These are phyloP conservation scores for Paralinhomoeus sp. DNA, from an alignment of 2,888 invertebrate genomes.

Conservation along the genomic window DNA sequence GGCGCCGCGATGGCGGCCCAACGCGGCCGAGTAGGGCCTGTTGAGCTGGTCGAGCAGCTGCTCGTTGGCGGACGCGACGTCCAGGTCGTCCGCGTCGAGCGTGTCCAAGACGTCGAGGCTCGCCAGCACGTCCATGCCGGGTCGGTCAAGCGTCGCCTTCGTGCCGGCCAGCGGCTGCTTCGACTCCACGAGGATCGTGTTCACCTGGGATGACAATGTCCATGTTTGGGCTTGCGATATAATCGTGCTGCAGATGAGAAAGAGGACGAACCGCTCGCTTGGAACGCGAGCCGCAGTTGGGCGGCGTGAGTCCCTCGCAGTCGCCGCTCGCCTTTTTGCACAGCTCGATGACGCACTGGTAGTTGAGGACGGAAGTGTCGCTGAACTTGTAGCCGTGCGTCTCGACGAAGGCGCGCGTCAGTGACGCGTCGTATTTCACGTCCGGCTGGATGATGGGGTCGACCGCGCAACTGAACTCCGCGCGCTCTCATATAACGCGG, in stretches of 20 bases:
- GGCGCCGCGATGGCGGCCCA: too few species aligned
- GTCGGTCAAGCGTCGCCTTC: neutral
- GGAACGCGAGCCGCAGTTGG: conserved; percentile 10
- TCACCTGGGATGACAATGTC: too few species aligned
- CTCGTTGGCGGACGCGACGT: too few species aligned
- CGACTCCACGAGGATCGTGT: too few species aligned
- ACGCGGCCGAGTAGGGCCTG: too few species aligned
- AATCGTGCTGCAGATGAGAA: too few species aligned
- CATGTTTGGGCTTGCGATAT: too few species aligned
- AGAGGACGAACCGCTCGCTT: too few species aligned
- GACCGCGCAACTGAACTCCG: conserved; percentile 10
- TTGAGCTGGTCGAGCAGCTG: too few species aligned
- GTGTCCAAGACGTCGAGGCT: conserved; percentile 9
- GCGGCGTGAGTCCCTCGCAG: conserved; percentile 16
- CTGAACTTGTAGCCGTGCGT: conserved; percentile 22
- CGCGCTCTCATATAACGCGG: too few species aligned
- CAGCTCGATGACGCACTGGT: conserved; percentile 18
- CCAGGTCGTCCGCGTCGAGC: conserved; percentile 2
- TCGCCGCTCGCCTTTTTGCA: conserved; percentile 15
- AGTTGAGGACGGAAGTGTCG: conserved; percentile 12
- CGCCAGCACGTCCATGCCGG: conserved; percentile 7
- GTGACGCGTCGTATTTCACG: conserved; percentile 12
- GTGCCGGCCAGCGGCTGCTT: neutral
- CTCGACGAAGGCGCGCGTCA: conserved; percentile 14
- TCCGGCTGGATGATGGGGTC: conserved; percentile 21